Base-by-base conservation (phyloP, 2,888 invertebrate genomes). In the Nymphalis c-album region DNA sequence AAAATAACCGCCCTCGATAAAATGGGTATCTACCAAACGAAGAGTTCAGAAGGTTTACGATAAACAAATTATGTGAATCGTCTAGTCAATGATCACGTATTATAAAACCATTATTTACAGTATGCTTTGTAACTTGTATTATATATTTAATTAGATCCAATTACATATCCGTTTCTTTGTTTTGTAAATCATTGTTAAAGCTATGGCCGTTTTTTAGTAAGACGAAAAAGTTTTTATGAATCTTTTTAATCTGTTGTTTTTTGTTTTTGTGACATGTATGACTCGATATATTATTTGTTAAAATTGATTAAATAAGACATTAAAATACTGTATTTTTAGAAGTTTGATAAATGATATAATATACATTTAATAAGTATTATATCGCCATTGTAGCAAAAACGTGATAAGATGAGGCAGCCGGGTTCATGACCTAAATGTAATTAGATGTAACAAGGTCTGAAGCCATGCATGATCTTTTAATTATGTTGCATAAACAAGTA, bases 1-100 rank as follows among this genome's bases (percentile, higher is more conserved):
- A 65, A 67, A 71, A 71, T 73, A 67, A 65, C 68, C 18, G 60
- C n/a, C 45, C 50, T 50, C 31, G 68, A 65, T 68, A 68, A 18
- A 68, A 67, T 60, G 64, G 67, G 57, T 63, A 61, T 68, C 46
- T 53, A 60, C 64, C 64, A 64, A 55, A 58, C 53, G 26, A 50
- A 55, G 40, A 63, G 65, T 47, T 67, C 60, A 67, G 51, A 26
- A 65, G 62, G 68, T 35, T 58, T 45, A 47, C 22, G 60, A 61
- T 64, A 64, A 51, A 50, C 55, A 58, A 60, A 50, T 61, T 61
- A 62, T 62, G 6, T 60, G 51, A 51, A 26, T 22, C 13, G 51
- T 51, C 17, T 63, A 60, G 60, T 68, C 57, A n/a, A 13, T 55
- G 62, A 63, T 68, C 55, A n/a, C 20, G 20, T 53, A 17, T 20